Evolutionary conservation across 92 coral and sea anemone species (phyloP), one percentile per base, ranked within the genome.

Genomic region (Actinernus sp.): DNA sequence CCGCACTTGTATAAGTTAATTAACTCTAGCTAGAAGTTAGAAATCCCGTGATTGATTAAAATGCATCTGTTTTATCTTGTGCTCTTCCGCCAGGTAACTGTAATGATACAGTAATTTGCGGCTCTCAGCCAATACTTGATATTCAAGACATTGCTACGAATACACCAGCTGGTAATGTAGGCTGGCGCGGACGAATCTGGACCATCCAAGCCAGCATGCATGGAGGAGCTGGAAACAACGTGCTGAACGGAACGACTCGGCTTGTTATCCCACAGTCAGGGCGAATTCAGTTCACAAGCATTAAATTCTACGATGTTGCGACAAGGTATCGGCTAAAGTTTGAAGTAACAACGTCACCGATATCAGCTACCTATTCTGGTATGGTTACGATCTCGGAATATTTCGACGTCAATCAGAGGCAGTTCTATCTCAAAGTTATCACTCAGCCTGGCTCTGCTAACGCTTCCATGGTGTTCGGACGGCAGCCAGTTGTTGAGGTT

Each of bases 401-500:
- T 8, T 83, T 92, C 11, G 83, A 92, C 55, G 92, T 92, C 11
- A 63, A 46, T 21, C 72, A 76, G 49, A 64, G 97, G 39, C 61
- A 64, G 55, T 92, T 79, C 49, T 88, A 83, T 41, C 65, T 92
- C 3, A 75, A 43, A 6, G 38, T 92, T 22, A 54, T 80, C 33
- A 58, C 72, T 2, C 84, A 88, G 32, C 79, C 81, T 3, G 63
- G 69, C 12, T 49, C 54, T 71, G 97, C 88, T 6, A 83, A 92
- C 66, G 92, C 82, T 18, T 78, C 94, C 7, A 71, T 59, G 49
- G 49, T 71, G 24, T 92, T 92, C 63, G 90, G 92, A 19, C 54
- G 54, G 10, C 93, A 81, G 59, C 93, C 93, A 9, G 86, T 74
- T 14, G 76, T 92, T 29, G 97, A 92, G 68, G 92, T 92, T n/a